phyloP scores from a whole-genome alignment of 2,113 vertebrate genomes.

The Ariopsis seemanni region DNA sequence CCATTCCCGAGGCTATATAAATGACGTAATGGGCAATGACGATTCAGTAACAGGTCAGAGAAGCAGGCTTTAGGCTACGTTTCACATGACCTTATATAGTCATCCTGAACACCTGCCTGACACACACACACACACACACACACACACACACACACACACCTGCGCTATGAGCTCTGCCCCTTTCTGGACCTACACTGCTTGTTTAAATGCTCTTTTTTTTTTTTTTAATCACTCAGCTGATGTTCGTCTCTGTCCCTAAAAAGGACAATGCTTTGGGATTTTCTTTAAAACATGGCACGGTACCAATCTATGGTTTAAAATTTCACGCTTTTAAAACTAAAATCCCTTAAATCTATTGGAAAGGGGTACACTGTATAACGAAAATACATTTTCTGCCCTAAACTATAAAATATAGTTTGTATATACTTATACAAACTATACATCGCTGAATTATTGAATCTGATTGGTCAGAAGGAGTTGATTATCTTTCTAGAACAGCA shows the following conservation, averaged over 20 bases:
- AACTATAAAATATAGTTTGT: too few relatives aligned
- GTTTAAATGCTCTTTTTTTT: not conserved
- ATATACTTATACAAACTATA: not conserved
- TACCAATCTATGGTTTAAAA: not conserved
- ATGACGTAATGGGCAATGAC: not conserved
- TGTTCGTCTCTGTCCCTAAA: not conserved
- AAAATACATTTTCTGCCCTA: not conserved
- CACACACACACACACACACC: not conserved
- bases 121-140: not conserved
- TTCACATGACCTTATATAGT: conserved; percentile 21
- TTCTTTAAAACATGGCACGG: not conserved
- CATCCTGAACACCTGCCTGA: conserved; percentile 11
- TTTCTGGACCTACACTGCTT: not conserved
- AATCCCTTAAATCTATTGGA: not conserved
- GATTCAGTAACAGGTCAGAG: not conserved
- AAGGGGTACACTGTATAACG: not conserved
- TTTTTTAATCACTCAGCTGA: not conserved
- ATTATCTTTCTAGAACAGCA: not conserved
- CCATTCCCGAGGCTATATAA: not conserved
- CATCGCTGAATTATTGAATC: not conserved
- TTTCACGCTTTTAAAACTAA: too few relatives aligned
- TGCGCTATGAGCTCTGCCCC: not conserved
- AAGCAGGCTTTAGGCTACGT: not conserved
- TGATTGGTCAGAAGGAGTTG: not conserved
- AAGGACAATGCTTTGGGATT: not conserved